Percentiles rank a stretch among this genome's conserved stretches.
Evolutionary conservation across 1,140 invertebrate species (phyloP).

Genomic region (Pseudobourletiella spinata): DNA sequence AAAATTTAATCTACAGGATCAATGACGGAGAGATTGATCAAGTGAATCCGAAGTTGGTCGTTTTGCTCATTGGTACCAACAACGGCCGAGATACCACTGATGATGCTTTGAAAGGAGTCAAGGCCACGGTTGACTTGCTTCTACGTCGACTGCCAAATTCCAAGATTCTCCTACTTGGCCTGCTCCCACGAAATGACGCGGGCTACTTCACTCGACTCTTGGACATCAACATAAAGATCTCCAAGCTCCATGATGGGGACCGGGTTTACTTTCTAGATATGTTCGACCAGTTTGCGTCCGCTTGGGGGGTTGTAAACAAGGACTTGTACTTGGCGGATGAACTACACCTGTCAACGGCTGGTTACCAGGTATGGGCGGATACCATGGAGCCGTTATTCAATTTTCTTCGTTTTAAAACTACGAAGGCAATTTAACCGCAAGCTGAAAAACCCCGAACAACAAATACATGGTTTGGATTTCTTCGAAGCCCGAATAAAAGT

Average conservation of each 20-base stretch:
- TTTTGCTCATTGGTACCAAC: constrained; percentile 21
- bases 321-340: constrained; percentile 4
- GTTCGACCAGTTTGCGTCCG: background rate
- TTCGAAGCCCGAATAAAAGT: too few relatives aligned
- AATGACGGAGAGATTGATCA: constrained; percentile 9
- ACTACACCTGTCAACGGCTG: background rate
- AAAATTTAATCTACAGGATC: constrained; percentile 7
- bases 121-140: background rate
- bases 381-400: constrained; percentile 12
- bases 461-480: too few relatives aligned
- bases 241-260: background rate
- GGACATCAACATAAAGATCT: constrained; percentile 13
- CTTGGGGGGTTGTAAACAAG: background rate
- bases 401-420: too few relatives aligned
- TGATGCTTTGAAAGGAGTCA: background rate
- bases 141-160: background rate
- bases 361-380: constrained; percentile 14
- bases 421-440: too few relatives aligned
- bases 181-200: constrained; percentile 1
- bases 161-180: constrained; percentile 9
- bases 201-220: background rate
- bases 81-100: background rate
- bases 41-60: constrained; percentile 9
- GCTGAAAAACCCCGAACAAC: too few relatives aligned
- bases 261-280: constrained; percentile 12